Conservation (phyloP, 2,797 vertebrate genomes). For the Sebastes jordani region DNA sequence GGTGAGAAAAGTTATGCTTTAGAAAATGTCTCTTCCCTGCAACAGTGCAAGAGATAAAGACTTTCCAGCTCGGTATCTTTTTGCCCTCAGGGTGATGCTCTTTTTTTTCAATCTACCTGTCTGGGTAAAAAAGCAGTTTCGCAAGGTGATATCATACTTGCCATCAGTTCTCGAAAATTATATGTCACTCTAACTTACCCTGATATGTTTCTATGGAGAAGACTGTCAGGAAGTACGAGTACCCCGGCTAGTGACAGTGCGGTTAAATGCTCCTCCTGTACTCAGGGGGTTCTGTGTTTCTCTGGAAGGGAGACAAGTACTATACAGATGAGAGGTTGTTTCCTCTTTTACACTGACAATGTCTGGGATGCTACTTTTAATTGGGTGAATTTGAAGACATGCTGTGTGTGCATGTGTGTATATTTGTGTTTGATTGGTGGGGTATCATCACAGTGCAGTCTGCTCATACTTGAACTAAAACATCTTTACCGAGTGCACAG, state of each 20-base stretch:
- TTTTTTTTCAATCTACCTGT: conserved; percentile 64
- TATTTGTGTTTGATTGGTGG: conserved; percentile 8
- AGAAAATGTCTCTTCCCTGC: conserved; percentile 56
- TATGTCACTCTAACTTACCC: conserved; percentile 75
- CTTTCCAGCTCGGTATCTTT: conserved; percentile 68
- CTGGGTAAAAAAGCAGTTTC: conserved; percentile 66
- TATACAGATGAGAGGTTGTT: conserved; percentile 18
- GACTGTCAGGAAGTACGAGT: conserved; percentile 48
- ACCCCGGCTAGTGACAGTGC: conserved; percentile 44
- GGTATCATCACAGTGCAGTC: neutral
- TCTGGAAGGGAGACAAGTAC: conserved; percentile 30
- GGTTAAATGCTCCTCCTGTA: conserved; percentile 46
- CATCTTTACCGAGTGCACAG: neutral
- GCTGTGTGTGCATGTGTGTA: neutral
- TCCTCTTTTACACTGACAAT: conserved; percentile 13
- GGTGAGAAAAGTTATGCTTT: conserved; percentile 46
- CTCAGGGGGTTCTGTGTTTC: conserved; percentile 31
- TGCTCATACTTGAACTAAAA: conserved; percentile 10
- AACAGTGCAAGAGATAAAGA: conserved; percentile 71
- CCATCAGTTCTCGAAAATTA: conserved; percentile 77
- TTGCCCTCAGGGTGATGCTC: conserved; percentile 64
- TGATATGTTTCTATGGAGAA: conserved; percentile 58
- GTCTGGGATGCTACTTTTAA: conserved; percentile 41
- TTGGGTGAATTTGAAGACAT: conserved; percentile 25
- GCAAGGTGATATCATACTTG: conserved; percentile 75